Evolutionary conservation across 1,140 invertebrate genomes (phyloP).

Genomic region (Aethina tumida): DNA sequence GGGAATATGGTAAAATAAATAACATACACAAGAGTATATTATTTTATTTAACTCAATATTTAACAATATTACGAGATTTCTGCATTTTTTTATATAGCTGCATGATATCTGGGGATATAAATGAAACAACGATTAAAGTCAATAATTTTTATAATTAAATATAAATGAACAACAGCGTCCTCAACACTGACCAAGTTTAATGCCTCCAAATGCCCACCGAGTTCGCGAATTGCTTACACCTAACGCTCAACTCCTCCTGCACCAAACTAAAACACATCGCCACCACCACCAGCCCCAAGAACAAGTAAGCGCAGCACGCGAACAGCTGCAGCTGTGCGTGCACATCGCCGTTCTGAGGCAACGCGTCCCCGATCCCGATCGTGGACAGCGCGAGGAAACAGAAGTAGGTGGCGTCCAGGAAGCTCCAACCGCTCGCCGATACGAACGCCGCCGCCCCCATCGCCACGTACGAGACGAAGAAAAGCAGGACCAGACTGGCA

Average conservation of each 20-base stretch:
- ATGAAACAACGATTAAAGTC: too few species aligned
- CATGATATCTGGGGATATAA: too few species aligned
- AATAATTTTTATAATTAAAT: too few species aligned
- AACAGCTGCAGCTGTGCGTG: constrained; percentile 62
- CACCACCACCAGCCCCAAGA: constrained; percentile 79
- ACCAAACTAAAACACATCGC: constrained; percentile 90
- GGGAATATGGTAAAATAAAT: too few species aligned
- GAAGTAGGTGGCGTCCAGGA: constrained; percentile 77
- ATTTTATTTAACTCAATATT: too few species aligned
- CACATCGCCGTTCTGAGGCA: constrained; percentile 52
- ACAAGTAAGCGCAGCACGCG: constrained; percentile 74
- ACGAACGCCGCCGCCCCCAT: constrained; percentile 62
- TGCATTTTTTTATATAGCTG: too few species aligned
- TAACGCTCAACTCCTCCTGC: constrained; percentile 76
- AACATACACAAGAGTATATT: too few species aligned
- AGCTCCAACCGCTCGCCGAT: constrained; percentile 64
- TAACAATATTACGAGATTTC: too few species aligned
- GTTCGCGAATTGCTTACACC: constrained; percentile 44
- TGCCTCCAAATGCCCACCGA: constrained; percentile 22
- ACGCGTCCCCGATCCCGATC: constrained; percentile 77
- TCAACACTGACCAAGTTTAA: constrained; percentile 5
- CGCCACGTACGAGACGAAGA: constrained; percentile 61
- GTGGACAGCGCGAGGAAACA: constrained; percentile 81
- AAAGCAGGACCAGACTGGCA: constrained; percentile 56
- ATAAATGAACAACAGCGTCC: too few species aligned